Evolutionary conservation across 2,113 vertebrate species (phyloP).

Genomic region (Ctenomys sociabilis): DNA sequence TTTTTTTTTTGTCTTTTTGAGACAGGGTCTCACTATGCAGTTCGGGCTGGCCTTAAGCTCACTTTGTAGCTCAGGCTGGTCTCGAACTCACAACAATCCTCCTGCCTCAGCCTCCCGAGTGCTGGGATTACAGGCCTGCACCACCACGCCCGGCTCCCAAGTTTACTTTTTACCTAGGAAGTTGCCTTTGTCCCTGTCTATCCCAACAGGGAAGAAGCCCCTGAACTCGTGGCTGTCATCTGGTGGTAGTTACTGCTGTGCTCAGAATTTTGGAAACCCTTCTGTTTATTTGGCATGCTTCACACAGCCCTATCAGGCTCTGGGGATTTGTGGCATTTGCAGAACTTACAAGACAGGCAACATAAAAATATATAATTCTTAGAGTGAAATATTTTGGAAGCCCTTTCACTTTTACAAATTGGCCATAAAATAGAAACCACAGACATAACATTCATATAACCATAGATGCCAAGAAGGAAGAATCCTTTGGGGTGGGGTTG

Average conservation of each 20-base stretch:
- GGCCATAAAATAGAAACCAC: constrained; percentile 78
- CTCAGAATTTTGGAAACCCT: constrained; percentile 66
- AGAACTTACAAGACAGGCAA: constrained; percentile 73
- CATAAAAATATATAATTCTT: constrained; percentile 77
- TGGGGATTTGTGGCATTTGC: constrained; percentile 73
- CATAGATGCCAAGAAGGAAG: constrained; percentile 64
- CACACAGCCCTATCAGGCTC: constrained; percentile 53
- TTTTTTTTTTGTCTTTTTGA: too few relatives aligned
- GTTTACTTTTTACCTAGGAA: constrained; percentile 44
- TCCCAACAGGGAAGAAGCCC: background rate
- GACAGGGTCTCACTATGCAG: too few relatives aligned
- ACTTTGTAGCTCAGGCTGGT: too few relatives aligned
- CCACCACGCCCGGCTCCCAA: too few relatives aligned
- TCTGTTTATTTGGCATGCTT: constrained; percentile 74
- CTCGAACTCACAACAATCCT: too few relatives aligned
- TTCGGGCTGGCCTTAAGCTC: too few relatives aligned
- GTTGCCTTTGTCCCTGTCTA: background rate
- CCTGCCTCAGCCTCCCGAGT: too few relatives aligned
- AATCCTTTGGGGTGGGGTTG: background rate
- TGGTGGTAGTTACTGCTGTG: constrained; percentile 58
- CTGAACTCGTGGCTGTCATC: constrained; percentile 43
- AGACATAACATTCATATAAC: constrained; percentile 72
- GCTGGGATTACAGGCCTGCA: too few relatives aligned
- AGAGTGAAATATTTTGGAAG: constrained; percentile 70
- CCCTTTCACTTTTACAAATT: constrained; percentile 77